Conservation (phyloP, 2,113 vertebrate genomes). For the Bucco capensis region DNA sequence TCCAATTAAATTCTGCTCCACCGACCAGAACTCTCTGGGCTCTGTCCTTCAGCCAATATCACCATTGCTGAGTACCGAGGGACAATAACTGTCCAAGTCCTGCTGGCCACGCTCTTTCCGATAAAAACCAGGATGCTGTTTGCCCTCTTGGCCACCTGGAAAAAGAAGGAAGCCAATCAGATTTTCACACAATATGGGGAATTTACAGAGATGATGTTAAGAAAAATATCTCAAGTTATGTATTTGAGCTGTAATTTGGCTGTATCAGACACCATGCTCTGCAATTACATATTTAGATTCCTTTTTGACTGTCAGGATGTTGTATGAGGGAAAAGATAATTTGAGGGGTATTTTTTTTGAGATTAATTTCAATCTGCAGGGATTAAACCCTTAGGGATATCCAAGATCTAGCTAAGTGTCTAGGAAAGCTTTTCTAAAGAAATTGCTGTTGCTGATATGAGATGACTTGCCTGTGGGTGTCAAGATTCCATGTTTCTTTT, state of each 20-base stretch:
- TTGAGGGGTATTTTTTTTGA: not conserved
- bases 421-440: not conserved
- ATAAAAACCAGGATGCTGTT: too few relatives aligned
- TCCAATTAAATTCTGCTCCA: too few relatives aligned
- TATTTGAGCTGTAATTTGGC: not conserved
- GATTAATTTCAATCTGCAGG: constrained; percentile 30
- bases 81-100: too few relatives aligned
- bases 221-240: not conserved
- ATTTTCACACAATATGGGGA: not conserved
- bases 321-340: not conserved
- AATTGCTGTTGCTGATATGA: not conserved
- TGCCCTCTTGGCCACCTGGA: too few relatives aligned
- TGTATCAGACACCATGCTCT: not conserved
- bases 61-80: too few relatives aligned
- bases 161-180: constrained; percentile 16
- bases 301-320: not conserved
- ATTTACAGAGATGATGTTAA: not conserved
- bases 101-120: too few relatives aligned
- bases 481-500: not conserved
- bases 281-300: not conserved
- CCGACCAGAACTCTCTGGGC: too few relatives aligned
- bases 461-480: not conserved
- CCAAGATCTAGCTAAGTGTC: not conserved
- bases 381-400: constrained; percentile 27
- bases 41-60: too few relatives aligned